A percentile compares a stretch with the other conserved stretches of the same genome.
Conservation (phyloP, 2,113 vertebrate species). For the Syrrhaptes paradoxus region DNA sequence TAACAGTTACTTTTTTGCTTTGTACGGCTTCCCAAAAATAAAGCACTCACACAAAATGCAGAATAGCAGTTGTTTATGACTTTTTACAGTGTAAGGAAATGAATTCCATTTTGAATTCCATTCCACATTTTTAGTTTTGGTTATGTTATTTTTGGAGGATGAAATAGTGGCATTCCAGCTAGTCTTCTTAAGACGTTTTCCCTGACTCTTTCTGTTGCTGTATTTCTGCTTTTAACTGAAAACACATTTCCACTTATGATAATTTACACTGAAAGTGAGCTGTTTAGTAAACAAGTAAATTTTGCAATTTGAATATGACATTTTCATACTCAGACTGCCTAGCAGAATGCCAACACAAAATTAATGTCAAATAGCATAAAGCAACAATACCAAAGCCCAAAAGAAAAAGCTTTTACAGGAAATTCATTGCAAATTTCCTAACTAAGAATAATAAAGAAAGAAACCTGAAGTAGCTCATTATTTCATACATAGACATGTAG, state of each 20-base stretch:
- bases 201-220: conserved; percentile 19
- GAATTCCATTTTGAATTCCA: conserved; percentile 65
- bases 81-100: conserved; percentile 58
- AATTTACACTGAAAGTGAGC: neutral
- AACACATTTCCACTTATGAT: neutral
- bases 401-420: neutral
- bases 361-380: neutral
- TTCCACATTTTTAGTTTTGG: conserved; percentile 66
- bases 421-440: neutral
- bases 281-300: neutral
- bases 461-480: neutral
- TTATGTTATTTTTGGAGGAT: conserved; percentile 63
- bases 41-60: conserved; percentile 36
- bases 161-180: conserved; percentile 41
- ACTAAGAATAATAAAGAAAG: neutral
- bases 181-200: conserved; percentile 35
- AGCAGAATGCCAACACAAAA: neutral
- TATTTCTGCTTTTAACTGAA: conserved; percentile 31
- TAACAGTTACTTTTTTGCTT: conserved; percentile 32
- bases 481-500: neutral
- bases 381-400: neutral
- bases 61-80: conserved; percentile 57
- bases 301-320: neutral
- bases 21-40: conserved; percentile 24
- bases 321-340: neutral